Conservation (phyloP, 2,888 invertebrate species). For the Fragum fragum region DNA sequence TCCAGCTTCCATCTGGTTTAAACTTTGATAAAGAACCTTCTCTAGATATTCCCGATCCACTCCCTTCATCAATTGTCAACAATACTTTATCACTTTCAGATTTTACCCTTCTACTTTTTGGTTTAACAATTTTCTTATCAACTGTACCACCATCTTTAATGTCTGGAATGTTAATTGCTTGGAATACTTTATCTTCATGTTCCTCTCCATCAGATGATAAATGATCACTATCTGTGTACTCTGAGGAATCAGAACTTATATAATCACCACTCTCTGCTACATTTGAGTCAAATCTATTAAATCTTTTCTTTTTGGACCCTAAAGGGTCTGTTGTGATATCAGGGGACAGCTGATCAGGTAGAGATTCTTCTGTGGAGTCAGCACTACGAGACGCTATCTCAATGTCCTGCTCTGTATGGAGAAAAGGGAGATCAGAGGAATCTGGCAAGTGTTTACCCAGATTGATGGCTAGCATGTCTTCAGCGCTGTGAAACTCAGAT, state of each 20-base stretch:
- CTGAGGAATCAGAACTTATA: conserved; percentile 40
- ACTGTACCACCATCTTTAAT: conserved; percentile 11
- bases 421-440: conserved; percentile 28
- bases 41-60: conserved; percentile 30
- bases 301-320: conserved; percentile 1
- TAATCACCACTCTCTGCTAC: conserved; percentile 39
- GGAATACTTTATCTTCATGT: conserved; percentile 35
- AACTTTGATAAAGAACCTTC: conserved; percentile 59
- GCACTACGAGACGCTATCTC: conserved; percentile 81
- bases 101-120: conserved; percentile 43
- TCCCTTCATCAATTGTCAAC: conserved; percentile 34
- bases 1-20: conserved; percentile 73
- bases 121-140: conserved; percentile 32
- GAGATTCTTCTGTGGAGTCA: conserved; percentile 81
- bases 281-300: conserved; percentile 14
- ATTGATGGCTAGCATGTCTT: conserved; percentile 48
- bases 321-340: conserved; percentile 26
- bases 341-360: conserved; percentile 75
- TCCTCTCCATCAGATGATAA: conserved; percentile 23
- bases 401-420: conserved; percentile 73
- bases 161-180: conserved; percentile 56
- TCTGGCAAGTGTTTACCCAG: conserved; percentile 38
- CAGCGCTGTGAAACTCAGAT: conserved; percentile 23
- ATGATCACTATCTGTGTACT: conserved; percentile 34
- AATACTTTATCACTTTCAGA: conserved; percentile 59